Evolutionary conservation across 2,113 vertebrate genomes (phyloP).

Genomic region (Nesoenas mayeri): DNA sequence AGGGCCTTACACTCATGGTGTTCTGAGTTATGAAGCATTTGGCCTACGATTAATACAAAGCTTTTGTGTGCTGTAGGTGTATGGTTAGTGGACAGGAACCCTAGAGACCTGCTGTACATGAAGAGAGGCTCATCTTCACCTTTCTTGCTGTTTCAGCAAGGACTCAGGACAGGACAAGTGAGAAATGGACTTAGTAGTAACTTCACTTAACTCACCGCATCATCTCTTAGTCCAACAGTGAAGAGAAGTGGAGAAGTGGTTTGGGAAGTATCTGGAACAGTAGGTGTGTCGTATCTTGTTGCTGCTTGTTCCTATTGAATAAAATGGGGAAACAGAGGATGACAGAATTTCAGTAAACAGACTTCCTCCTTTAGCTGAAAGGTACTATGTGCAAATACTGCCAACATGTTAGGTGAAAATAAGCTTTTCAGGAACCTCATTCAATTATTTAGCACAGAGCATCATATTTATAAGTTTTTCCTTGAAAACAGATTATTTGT

Average conservation of each 20-base stretch:
- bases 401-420: neutral
- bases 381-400: neutral
- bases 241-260: neutral
- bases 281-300: neutral
- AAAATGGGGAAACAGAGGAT: neutral
- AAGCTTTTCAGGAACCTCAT: neutral
- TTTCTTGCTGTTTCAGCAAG: neutral
- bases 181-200: neutral
- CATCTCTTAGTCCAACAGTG: neutral
- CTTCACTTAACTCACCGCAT: neutral
- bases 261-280: neutral
- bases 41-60: neutral
- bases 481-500: neutral
- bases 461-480: neutral
- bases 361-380: neutral
- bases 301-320: neutral
- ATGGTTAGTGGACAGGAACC: neutral
- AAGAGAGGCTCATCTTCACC: neutral
- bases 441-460: neutral
- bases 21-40: neutral
- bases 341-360: neutral
- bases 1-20: fast-evolving
- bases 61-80: neutral
- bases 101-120: neutral
- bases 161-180: neutral